These are phyloP conservation scores for Brachycybe producta DNA, from an alignment of 2,888 invertebrate species.

Conservation along the genomic window DNA sequence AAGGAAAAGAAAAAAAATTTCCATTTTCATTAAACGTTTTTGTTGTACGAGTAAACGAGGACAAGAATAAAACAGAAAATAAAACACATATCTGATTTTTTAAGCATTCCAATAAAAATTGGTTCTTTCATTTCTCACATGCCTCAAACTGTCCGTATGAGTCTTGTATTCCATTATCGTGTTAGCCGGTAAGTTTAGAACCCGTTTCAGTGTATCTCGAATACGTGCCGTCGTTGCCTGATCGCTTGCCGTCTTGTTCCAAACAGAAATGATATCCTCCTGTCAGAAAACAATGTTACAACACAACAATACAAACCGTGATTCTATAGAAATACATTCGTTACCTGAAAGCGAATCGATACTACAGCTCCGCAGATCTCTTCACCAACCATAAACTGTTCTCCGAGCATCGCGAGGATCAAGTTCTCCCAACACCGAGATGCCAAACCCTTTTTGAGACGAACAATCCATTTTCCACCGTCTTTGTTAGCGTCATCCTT, in stretches of 20 bases:
- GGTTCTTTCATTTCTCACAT: slow-evolving; percentile 31
- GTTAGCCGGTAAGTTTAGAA: slow-evolving; percentile 84
- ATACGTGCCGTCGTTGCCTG: slow-evolving; percentile 76
- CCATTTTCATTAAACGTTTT: too few relatives aligned
- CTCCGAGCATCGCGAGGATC: slow-evolving; percentile 94
- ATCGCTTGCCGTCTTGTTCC: slow-evolving; percentile 92
- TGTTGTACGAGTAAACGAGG: too few relatives aligned
- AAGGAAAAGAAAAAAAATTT: slow-evolving; percentile 4
- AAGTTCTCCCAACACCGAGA: slow-evolving; percentile 98
- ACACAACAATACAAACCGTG: background rate
- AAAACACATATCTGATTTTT: background rate
- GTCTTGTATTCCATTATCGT: slow-evolving; percentile 81
- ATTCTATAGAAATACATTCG: too few relatives aligned
- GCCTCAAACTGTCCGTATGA: slow-evolving; percentile 58
- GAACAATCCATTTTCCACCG: slow-evolving; percentile 96
- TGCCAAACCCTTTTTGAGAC: slow-evolving; percentile 84
- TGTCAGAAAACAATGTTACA: slow-evolving; percentile 30
- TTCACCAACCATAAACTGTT: slow-evolving; percentile 96
- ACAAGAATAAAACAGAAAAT: slow-evolving; percentile 11
- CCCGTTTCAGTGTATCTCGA: slow-evolving; percentile 83
- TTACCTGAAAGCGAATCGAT: slow-evolving; percentile 82
- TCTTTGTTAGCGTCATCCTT: slow-evolving; percentile 83
- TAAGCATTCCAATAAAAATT: too few relatives aligned
- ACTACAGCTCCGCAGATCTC: slow-evolving; percentile 97
- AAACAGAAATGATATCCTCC: slow-evolving; percentile 93